Conservation (phyloP, 2,888 invertebrate genomes). For the Campoletis raptor region DNA sequence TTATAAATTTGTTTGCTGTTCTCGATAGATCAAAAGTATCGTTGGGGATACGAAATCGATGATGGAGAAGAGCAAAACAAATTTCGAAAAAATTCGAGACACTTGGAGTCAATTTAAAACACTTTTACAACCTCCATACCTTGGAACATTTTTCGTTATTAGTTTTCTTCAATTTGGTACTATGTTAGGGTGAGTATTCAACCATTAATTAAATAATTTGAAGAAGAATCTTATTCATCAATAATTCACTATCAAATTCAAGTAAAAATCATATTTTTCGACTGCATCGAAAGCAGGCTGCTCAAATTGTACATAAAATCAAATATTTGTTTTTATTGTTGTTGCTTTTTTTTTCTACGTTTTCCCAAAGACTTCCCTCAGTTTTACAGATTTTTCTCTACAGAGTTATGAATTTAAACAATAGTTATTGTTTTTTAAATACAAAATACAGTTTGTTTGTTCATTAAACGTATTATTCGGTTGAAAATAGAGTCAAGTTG, state of each 20-base stretch:
- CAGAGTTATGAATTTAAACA: background rate
- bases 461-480: background rate
- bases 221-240: too few species aligned
- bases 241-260: too few species aligned
- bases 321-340: too few species aligned
- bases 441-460: background rate
- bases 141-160: constrained; percentile 88
- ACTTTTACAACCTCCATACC: constrained; percentile 88
- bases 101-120: constrained; percentile 88
- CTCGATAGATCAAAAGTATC: constrained; percentile 84
- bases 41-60: constrained; percentile 73
- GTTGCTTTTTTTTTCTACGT: too few species aligned
- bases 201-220: background rate
- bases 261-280: too few species aligned
- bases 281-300: too few species aligned
- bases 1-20: constrained; percentile 47
- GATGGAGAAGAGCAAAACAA: constrained; percentile 68
- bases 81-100: constrained; percentile 86
- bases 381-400: background rate
- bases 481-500: constrained; percentile 19
- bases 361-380: too few species aligned
- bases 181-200: constrained; percentile 88
- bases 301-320: too few species aligned
- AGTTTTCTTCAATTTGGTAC: constrained; percentile 89
- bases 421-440: background rate